Base-by-base conservation (phyloP, 2,113 vertebrate genomes). In the Sturnira hondurensis region DNA sequence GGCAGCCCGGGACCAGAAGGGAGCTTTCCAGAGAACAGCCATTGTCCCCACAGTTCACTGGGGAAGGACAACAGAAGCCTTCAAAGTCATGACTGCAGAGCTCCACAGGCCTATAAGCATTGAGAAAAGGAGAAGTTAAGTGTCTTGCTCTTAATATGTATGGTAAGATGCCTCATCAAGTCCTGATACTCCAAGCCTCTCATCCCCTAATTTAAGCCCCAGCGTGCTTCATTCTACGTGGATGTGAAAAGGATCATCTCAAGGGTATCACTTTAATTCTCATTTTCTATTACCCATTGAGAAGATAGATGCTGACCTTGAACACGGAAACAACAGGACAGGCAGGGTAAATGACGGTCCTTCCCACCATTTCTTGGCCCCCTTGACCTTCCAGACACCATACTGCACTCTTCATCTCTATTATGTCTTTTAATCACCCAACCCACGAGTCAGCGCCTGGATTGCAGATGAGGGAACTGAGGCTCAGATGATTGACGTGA, bases 1-100 rank as follows among this genome's bases (percentile, higher is more conserved):
- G 96, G 36, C 73, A 84, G n/a, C 70, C 56, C 81, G 73, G 50
- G 43, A 74, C 54, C 56, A 95, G 47, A 36, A 96, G 97, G 84
- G 38, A 76, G 19, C 89, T 96, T 82, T 58, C 65, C 47, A 56
- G 56, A 91, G 95, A 95, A 0, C 56, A 24, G 61, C 8, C 22
- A 1, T 71, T 76, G 80, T 88, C 63, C 97, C 31, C 28, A 52
- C 56, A 85, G n/a, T 5, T 91, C 17, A 24, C 16, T 24, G 28
- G 58, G 63, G 38, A 50, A 58, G 43, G 38, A 89, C 14, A 3
- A 89, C 14, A 3, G 1, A 3, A 3, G 86, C 76, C 92, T 50
- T 96, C 43, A 45, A 47, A 58, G 63, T 89, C 91, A 88, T 28
- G 26, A 17, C 31, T n/a, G 2, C 3, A 65, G 36, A 36, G 33